These are phyloP conservation scores for Arctocebus calabarensis DNA, from an alignment of 2,797 vertebrate genomes.

Conservation along the genomic window DNA sequence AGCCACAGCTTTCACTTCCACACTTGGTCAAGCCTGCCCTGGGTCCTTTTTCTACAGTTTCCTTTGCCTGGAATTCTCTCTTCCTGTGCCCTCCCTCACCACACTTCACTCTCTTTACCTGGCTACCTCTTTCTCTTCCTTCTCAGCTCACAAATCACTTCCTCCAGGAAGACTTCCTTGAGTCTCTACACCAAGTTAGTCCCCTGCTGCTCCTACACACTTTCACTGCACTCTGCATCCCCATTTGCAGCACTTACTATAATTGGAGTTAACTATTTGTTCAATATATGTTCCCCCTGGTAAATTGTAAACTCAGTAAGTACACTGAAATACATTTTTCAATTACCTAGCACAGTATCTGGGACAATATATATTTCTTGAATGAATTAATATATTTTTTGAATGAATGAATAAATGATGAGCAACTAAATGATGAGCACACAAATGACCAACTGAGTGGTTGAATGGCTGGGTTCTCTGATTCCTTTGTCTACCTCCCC, in stretches of 20 bases:
- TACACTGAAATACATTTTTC: not conserved
- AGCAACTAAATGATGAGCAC: not conserved
- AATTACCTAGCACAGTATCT: not conserved
- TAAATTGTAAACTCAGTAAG: not conserved
- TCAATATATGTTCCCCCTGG: not conserved
- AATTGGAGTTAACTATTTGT: not conserved
- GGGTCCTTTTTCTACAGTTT: not conserved
- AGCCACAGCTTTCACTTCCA: not conserved
- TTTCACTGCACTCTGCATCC: not conserved
- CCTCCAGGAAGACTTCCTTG: not conserved
- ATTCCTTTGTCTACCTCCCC: not conserved
- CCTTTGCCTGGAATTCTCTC: not conserved
- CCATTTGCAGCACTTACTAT: not conserved
- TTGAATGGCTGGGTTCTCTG: not conserved
- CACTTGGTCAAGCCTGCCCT: not conserved
- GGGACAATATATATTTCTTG: not conserved
- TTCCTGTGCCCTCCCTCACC: no score
- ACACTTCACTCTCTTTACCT: not conserved
- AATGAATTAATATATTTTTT: conserved; percentile 29
- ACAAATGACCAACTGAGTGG: not conserved
- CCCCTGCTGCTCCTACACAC: not conserved
- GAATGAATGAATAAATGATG: no score
- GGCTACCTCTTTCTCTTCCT: not conserved
- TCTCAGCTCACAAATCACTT: not conserved
- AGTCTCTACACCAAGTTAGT: not conserved